Conservation (phyloP, 2,797 vertebrate species). For the Peromyscus aztecus region DNA sequence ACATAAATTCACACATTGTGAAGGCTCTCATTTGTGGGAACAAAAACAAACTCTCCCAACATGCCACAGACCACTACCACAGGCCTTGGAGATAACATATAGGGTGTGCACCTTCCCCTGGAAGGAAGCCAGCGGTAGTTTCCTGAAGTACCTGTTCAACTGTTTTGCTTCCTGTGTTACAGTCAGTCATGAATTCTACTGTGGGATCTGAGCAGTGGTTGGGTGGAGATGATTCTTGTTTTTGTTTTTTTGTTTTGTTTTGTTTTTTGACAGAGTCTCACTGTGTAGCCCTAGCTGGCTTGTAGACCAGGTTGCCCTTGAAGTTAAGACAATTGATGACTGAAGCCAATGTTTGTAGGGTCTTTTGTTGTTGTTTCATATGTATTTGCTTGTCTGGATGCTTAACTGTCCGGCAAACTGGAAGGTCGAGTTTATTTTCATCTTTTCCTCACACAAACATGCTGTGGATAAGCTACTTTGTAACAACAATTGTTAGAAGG, state of each 20-base stretch:
- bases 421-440: constrained; percentile 46
- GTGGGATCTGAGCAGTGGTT: not conserved
- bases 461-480: not conserved
- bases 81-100: not conserved
- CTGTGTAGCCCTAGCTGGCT: not conserved
- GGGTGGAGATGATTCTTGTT: not conserved
- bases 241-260: not conserved
- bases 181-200: not conserved
- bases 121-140: not conserved
- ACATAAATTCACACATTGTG: not conserved
- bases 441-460: not conserved
- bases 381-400: constrained; percentile 2
- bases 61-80: not conserved
- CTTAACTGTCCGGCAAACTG: constrained; percentile 29
- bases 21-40: not conserved
- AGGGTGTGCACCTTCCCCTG: not conserved
- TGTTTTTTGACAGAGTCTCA: not conserved
- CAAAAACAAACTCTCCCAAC: not conserved
- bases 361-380: not conserved
- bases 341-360: not conserved
- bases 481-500: too few relatives aligned
- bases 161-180: not conserved
- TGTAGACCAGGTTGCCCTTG: not conserved
- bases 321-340: not conserved
- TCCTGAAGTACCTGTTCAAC: constrained; percentile 27